Base-by-base conservation (phyloP, 2,113 vertebrate genomes). In the Bufo bufo region DNA sequence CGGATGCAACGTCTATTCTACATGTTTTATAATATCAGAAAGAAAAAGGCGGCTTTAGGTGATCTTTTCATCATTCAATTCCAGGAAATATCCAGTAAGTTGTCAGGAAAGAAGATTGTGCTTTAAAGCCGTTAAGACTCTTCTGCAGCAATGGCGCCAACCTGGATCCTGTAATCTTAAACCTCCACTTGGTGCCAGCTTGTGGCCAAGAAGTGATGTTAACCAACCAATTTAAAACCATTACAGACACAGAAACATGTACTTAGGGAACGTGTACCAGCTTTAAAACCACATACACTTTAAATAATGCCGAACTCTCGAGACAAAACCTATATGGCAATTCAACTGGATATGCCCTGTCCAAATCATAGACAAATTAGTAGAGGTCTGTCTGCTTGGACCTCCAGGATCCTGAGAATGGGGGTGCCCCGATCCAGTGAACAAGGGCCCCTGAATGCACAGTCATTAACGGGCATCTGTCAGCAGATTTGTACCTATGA, bases 171-270 rank as follows among this genome's bases (percentile, higher is more conserved):
- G 89, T 91, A 91, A 90, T 83, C 91, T 92, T 89, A 89, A 75
- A 75, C 72, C 90, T 88, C 91, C 92, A 92, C 93, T 91, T 90
- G 89, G 89, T 89, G 93, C 92, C 92, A 92, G 90, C 50, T 88
- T 94, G 93, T 87, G 93, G 94, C 90, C 91, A 77, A 89, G 87
- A 90, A 91, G 91, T 91, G 93, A 93, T 92, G 94, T 93, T 93
- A 94, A 94, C 93, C 93, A 92, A 92, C 92, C 93, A 92, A 94
- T 93, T 92, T 92, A 93, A 95, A 95, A 94, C 93, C 93, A 95
- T 94, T 91, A 92, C 92, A 86, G 89, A 94, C 93, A 93, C 86
- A 91, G 93, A 94, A 94, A 93, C 94, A 94, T 93, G 93, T 91
- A 94, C 90, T 94, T 93, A 93, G 92, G 92, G 90, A 90, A 91